phyloP scores from a whole-genome alignment of 2,113 vertebrate genomes.

The Notarius lentiginosus region DNA sequence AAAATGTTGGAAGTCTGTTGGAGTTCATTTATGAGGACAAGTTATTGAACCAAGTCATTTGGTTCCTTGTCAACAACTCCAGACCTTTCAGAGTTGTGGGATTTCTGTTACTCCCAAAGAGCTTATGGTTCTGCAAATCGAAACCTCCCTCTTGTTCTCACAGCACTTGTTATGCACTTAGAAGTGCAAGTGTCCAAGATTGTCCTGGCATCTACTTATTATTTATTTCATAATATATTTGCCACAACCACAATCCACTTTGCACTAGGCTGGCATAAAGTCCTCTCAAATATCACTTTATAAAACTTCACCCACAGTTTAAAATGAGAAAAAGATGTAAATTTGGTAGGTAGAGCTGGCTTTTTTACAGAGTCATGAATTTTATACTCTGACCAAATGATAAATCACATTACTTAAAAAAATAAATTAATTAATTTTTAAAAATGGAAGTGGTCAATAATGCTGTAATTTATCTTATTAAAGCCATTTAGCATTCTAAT shows the following conservation, averaged over 20 bases:
- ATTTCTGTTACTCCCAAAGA: constrained; percentile 51
- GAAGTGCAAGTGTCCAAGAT: constrained; percentile 46
- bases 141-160: constrained; percentile 41
- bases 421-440: not conserved
- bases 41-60: constrained; percentile 37
- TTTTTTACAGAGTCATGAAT: constrained; percentile 3
- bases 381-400: not conserved
- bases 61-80: constrained; percentile 56
- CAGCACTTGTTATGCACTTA: constrained; percentile 39
- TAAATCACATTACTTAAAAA: not conserved
- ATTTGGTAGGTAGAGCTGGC: constrained; percentile 6
- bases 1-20: constrained; percentile 49
- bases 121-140: not conserved
- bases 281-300: constrained; percentile 30
- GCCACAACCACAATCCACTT: constrained; percentile 44
- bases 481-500: constrained; percentile 14
- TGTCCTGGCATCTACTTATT: constrained; percentile 6
- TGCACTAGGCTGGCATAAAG: constrained; percentile 28
- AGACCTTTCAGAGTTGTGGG: constrained; percentile 48
- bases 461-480: constrained; percentile 1
- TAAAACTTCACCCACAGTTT: constrained; percentile 25
- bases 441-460: not conserved
- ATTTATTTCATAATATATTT: constrained; percentile 26
- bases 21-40: constrained; percentile 53
- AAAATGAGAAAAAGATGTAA: constrained; percentile 1